Base-by-base conservation (phyloP, 2,888 invertebrate genomes). In the Rutpela maculata region DNA sequence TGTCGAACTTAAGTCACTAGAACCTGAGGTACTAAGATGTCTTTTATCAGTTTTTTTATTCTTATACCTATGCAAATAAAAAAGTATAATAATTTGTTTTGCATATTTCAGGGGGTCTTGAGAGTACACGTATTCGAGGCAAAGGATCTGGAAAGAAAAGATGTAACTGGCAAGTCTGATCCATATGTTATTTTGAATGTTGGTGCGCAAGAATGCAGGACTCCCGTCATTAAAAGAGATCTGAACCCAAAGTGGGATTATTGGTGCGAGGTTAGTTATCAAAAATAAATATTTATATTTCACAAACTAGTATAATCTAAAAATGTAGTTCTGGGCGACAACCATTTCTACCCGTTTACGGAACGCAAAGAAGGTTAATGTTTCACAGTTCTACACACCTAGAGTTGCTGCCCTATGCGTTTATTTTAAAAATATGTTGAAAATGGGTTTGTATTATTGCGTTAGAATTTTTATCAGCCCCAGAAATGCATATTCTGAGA, bases 191-290 rank as follows among this genome's bases (percentile, higher is more conserved):
- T 97, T 71, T 92, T 97, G 87, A 93, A 93, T 87, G 96, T 99
- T 77, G 99, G 98, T 69, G 95, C 97, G 0, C 96, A 98, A 90
- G 95, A 95, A 89, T 97, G 95, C 91, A 95, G 95, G 89, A 98
- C 99, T 0, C 95, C 95, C 88, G 96, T 96, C 62, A 96, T 99
- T 84, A 95, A 97, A 88, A 97, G 97, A 89, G 95, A 95, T 81
- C 93, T 99, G 55, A 95, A 97, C 91, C 99, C 99, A 10, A 95
- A 95, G 83, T 99, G 99, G 98, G 97, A 99, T 90, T 97, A 92
- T 90, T 97, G 96, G 94, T 99, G 98, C 88, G 99, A 99, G 96
- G 98, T 98, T 91, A 89, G 91, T 72, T 22, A 50, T 17, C 59
- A 2, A 17, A 57, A 59, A 56, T 26, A 50, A 7, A n/a, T 69